Conservation (phyloP, 2,888 invertebrate genomes). For the Dynastes maya region DNA sequence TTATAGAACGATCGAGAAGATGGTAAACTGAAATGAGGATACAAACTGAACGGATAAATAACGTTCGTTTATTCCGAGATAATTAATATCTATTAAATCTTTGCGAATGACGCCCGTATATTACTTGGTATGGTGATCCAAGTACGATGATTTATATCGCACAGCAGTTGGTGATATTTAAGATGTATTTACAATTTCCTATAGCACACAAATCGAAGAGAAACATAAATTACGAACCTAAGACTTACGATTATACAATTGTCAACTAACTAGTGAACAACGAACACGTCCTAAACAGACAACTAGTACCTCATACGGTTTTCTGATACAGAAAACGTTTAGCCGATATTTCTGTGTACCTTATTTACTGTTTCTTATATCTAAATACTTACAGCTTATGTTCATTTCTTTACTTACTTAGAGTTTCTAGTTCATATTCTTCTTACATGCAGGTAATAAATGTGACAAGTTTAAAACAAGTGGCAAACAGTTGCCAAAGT, state of each 20-base stretch:
- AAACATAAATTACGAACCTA: constrained; percentile 12
- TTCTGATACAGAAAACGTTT: constrained; percentile 50
- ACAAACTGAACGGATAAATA: no score
- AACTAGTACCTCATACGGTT: constrained; percentile 25
- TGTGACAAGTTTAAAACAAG: constrained; percentile 35
- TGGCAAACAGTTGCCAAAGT: constrained; percentile 42
- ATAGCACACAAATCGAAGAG: background rate
- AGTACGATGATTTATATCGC: background rate
- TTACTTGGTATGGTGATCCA: background rate
- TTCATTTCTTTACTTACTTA: constrained; percentile 24
- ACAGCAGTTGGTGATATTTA: background rate
- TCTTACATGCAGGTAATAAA: constrained; percentile 35
- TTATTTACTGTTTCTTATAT: constrained; percentile 27
- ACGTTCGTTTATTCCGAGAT: no score
- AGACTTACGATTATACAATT: constrained; percentile 19
- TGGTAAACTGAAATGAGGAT: no score
- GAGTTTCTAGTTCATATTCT: constrained; percentile 35
- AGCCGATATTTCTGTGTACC: constrained; percentile 18
- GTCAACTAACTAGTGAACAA: constrained; percentile 20
- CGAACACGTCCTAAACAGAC: constrained; percentile 27
- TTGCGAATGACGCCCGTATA: background rate
- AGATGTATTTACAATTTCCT: constrained; percentile 34
- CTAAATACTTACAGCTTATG: constrained; percentile 47
- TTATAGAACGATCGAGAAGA: no score
- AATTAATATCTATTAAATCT: no score